A percentile compares a stretch with the other conserved stretches of the same genome.
phyloP scores from a whole-genome alignment of 2,888 invertebrate species.

The Xestobium rufovillosum region DNA sequence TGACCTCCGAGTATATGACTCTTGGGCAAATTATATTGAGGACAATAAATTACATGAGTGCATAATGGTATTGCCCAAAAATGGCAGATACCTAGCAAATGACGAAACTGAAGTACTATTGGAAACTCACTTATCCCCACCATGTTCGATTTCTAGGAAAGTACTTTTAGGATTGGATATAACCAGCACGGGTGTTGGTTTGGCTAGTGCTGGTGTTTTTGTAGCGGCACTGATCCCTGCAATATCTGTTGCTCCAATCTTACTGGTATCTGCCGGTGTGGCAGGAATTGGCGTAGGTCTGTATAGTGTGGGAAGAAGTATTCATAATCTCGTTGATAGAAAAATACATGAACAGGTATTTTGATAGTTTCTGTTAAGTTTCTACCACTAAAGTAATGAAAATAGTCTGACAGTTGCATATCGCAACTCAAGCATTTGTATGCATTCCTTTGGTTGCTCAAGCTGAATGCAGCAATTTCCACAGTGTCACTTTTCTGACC shows the following conservation, averaged over 20 bases:
- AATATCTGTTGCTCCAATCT: constrained; percentile 45
- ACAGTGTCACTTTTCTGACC: too few species aligned
- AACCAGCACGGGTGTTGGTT: constrained; percentile 29
- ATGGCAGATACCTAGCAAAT: constrained; percentile 41
- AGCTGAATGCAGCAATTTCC: too few species aligned
- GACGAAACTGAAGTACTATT: constrained; percentile 30
- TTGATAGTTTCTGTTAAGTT: too few species aligned
- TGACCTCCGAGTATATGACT: constrained; percentile 47
- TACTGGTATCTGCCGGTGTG: constrained; percentile 40
- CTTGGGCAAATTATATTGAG: constrained; percentile 48
- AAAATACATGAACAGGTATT: constrained; percentile 49
- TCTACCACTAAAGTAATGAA: too few species aligned
- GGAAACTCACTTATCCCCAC: constrained; percentile 32
- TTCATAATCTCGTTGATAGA: constrained; percentile 46
- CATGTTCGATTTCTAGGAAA: constrained; percentile 30
- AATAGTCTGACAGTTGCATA: too few species aligned
- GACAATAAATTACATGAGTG: constrained; percentile 50
- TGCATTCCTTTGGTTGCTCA: too few species aligned
- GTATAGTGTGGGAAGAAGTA: constrained; percentile 49
- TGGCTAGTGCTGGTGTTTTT: constrained; percentile 47
- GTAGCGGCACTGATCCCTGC: constrained; percentile 48
- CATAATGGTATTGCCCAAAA: constrained; percentile 48
- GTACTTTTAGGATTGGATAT: constrained; percentile 31
- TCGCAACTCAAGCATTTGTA: too few species aligned
- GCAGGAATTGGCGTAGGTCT: constrained; percentile 36